Evolutionary conservation across 2,113 vertebrate species (phyloP), one percentile per base, ranked within the genome.

Genomic region (Entelurus aequoreus): DNA sequence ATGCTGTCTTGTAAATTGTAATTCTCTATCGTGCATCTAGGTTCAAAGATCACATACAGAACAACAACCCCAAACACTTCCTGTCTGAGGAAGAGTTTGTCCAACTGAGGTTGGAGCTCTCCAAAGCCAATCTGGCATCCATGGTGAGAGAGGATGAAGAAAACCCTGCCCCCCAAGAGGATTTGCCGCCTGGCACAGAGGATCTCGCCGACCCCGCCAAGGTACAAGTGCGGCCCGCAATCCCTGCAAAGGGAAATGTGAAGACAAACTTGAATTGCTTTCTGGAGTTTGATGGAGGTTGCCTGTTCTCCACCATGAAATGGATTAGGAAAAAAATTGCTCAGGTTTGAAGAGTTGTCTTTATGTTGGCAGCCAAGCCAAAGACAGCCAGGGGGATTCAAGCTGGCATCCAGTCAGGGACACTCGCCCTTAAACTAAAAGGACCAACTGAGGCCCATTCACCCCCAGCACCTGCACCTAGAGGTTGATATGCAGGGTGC

Each of bases 1-100:
- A 52, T 52, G 5, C 4, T 19, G 19, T 46, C 42, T 46, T 46
- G 11, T 46, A 46, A 46, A 12, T 46, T 4, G 10, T 62, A 6
- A 38, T 47, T 50, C 21, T 1, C 1, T 19, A n/a, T 50, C 10
- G 52, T 74, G 0, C 60, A 11, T 60, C 5, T 58, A 99, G 97
- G 86, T 99, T 99, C 80, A 99, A 95, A 87, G 97, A 99, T 1
- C 96, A 99, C 5, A 88, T 99, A 54, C 95, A 97, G 86, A 93
- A 84, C 89, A 95, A 95, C 87, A 83, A 97, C 75, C 97, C 97
- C 52, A 94, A 94, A 76, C 93, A 97, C 77, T 90, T 97, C 60
- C 83, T 99, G 80, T 93, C 93, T 12, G 89, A 94, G 1, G 94
- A 94, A 65, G 95, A 99, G 82, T 99, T 99, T 56, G 88, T 99